Base-by-base conservation (phyloP, 92 coral and sea anemone species). In the Paragorgia papillata region DNA sequence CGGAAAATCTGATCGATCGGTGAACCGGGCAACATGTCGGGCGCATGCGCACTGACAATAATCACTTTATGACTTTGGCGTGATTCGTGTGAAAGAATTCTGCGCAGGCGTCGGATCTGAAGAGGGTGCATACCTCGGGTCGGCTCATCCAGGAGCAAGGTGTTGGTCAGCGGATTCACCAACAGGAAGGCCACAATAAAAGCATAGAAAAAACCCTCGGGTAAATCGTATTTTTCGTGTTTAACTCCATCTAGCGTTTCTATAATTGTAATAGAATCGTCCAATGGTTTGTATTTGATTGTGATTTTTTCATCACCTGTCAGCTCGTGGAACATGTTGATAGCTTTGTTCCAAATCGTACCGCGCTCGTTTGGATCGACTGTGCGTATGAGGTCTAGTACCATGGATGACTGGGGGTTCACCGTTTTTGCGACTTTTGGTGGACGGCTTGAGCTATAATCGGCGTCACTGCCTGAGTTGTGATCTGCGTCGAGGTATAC, bases 41-140 rank as follows among this genome's bases (percentile, higher is more conserved):
- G 92, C 13, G 96, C 84, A 30, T 90, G 96, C 0, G 92, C 81
- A 0, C 85, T 87, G 0, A 89, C 84, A 26, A 90, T 74, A 55
- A 90, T 88, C 35, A 91, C 87, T 56, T 90, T 90, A 35, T 76
- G 73, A 64, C 89, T 82, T 66, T 53, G 77, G 22, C 77, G 81
- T 19, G 96, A 90, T 79, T 90, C 91, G 15, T 91, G 91, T 82
- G 79, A 84, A 51, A 90, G 91, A 69, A 90, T 90, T 21, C 82
- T 85, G 41, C 92, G 76, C 60, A 90, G 69, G 55, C 96, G 81
- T 46, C 96, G 92, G 79, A 65, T 82, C 67, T 90, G 92, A 20
- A 90, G 75, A 66, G 96, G 96, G 80, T 90, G 96, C 96, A 90
- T 90, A 40, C 96, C 96, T 49, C 96, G 82, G 32, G 92, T 75